Evolutionary conservation across 2,113 vertebrate species (phyloP), one percentile per base, ranked within the genome.

Genomic region (Sphyrna mokarran): DNA sequence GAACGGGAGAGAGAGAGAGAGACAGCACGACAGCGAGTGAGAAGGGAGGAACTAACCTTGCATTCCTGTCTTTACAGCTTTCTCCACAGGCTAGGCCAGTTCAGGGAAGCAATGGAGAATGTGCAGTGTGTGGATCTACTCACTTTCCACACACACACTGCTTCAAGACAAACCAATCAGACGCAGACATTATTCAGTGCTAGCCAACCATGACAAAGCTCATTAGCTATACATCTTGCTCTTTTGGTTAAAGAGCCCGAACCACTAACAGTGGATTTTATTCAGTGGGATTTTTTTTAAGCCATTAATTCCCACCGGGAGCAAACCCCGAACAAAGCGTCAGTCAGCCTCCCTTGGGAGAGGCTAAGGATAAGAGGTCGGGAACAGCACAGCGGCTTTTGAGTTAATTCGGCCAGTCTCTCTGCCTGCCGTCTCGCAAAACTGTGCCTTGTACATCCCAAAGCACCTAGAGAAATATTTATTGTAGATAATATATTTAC

Each of bases 181-280:
- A 98, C 97, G 96, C 95, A 0, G 95, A 96, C 54, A 90, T 85
- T 96, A 96, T 97, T 97, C 96, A 96, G 96, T 95, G 91, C 97
- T 96, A 87, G 96, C 98, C 97, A 98, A 98, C 97, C 97, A 98
- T 97, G 97, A 97, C 96, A 97, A 97, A 97, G 97, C 96, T 98
- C 96, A 97, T 98, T 97, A 97, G 97, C 97, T 96, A 96, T 95
- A 96, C 94, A 95, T 95, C 94, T 95, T 95, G 94, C 94, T 95
- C 94, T 95, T 95, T 95, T 95, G 68, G 94, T 95, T 95, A 95
- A 95, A 72, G 69, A 95, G 94, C 68, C 69, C 69, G 13, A 76
- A 95, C 94, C 40, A 95, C 94, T 95, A 76, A 72, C 94, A 95
- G 94, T 76, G 69, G 69, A 95, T 95, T 95, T 95, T 95, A 95